Evolutionary conservation across 2,797 vertebrate genomes (phyloP).

Genomic region (Gila robusta): DNA sequence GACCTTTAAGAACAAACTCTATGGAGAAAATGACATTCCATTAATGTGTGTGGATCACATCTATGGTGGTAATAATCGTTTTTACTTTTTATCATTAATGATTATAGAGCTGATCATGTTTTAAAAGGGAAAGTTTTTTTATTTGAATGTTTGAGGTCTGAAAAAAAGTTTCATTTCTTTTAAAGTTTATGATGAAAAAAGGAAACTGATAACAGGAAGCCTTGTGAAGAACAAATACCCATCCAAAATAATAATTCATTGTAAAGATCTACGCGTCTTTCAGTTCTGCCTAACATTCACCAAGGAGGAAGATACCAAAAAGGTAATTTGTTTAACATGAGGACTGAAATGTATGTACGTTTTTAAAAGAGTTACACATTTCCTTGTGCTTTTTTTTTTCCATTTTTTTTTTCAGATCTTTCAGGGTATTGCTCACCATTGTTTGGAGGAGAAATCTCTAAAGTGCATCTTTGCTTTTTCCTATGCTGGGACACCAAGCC

Average conservation of each 20-base stretch:
- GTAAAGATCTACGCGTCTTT: constrained; percentile 89
- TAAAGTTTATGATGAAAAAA: constrained; percentile 89
- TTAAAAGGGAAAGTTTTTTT: not conserved
- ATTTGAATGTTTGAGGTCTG: not conserved
- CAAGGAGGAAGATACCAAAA: constrained; percentile 89
- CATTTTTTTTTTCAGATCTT: constrained; percentile 79
- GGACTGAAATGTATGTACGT: not conserved
- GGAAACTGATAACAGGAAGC: constrained; percentile 79
- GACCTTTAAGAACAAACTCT: constrained; percentile 86
- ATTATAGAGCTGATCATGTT: not conserved
- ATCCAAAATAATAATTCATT: constrained; percentile 86
- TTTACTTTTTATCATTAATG: not conserved
- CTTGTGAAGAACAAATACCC: constrained; percentile 83
- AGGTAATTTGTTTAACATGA: constrained; percentile 69
- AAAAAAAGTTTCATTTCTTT: constrained; percentile 42
- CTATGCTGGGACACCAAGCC: constrained; percentile 67
- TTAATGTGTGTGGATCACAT: constrained; percentile 88
- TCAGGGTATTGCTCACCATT: constrained; percentile 87
- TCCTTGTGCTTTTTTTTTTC: not conserved
- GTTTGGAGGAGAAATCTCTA: constrained; percentile 84
- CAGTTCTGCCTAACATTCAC: constrained; percentile 85
- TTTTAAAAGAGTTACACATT: not conserved
- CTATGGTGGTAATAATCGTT: constrained; percentile 80
- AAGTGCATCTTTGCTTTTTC: constrained; percentile 89
- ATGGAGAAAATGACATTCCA: constrained; percentile 89